Evolutionary conservation across 2,113 vertebrate species (phyloP), one percentile per base, ranked within the genome.

Genomic region (Barbus barbus): DNA sequence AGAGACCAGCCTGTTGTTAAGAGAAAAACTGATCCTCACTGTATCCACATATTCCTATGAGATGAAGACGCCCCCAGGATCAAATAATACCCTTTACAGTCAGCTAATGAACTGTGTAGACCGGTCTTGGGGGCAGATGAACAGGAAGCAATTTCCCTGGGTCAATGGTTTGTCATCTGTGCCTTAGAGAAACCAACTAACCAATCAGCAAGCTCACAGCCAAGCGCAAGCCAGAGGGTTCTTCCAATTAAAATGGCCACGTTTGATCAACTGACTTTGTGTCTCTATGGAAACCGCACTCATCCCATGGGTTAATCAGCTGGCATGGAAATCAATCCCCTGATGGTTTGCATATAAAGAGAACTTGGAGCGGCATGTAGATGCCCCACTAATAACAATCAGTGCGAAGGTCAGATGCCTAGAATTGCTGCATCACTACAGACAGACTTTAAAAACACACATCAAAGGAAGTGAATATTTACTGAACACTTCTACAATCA

Each of bases 271-370:
- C n/a, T n/a, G 76, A 79, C 63, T 75, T 60, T 14, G 9, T 72
- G 71, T 86, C 75, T 38, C 86, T 67, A 85, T 83, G 71, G 84
- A 18, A 31, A 88, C 84, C 44, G 48, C 53, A 36, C 60, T 77
- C 67, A 79, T 86, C 22, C 31, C 71, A 61, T 72, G 82, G 63
- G 80, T 88, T 65, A 76, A 84, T 82, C 58, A 84, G 81, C 76
- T 63, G 63, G 36, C 79, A 41, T 74, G 84, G 61, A 83, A 77
- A 76, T 79, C 53, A 22, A 86, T 79, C 51, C 56, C 65, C 56
- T 41, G 60, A 41, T 61, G 80, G 44, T 75, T 77, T 60, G 80
- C 26, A 41, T 75, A 76, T 44, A 36, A 76, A 76, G 60, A 56
- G 44, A 41, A 63, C 20, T 44, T 58, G n/a, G 53, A 24, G 6